Conservation (phyloP, 2,113 vertebrate genomes). For the Indicator maculatus region DNA sequence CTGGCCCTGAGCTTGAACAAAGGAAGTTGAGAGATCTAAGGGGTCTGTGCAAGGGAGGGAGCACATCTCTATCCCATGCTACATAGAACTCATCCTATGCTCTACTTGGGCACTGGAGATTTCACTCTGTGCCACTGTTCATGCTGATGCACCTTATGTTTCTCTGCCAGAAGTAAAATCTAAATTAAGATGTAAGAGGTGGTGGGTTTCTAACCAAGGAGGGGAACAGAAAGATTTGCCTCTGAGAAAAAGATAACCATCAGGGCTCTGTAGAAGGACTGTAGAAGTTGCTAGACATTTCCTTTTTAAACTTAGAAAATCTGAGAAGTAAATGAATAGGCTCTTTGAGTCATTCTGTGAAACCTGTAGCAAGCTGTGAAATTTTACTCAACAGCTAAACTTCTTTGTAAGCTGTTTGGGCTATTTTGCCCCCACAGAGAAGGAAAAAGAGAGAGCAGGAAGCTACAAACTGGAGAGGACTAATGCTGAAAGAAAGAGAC, state of each 20-base stretch:
- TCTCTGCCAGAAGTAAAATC: background rate
- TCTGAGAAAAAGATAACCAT: background rate
- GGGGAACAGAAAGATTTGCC: background rate
- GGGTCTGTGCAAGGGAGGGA: background rate
- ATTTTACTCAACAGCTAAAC: slow-evolving; percentile 6
- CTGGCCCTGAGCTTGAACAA: background rate
- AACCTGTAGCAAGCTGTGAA: slow-evolving; percentile 45
- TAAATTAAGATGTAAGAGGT: slow-evolving; percentile 32
- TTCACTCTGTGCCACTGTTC: background rate
- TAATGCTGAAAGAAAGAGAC: background rate
- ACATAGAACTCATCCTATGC: accelerated
- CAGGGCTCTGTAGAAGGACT: background rate
- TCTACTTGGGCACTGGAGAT: background rate
- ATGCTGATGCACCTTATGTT: background rate
- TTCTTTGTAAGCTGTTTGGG: slow-evolving; percentile 9
- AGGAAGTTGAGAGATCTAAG: background rate
- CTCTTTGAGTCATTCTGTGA: slow-evolving; percentile 47
- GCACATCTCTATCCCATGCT: accelerated
- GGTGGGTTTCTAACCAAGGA: background rate
- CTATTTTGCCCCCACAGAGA: background rate
- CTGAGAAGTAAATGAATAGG: slow-evolving; percentile 48
- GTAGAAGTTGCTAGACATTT: slow-evolving; percentile 42
- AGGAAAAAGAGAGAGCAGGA: background rate
- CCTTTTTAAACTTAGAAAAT: slow-evolving; percentile 49
- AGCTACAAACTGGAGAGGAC: background rate